Conservation (phyloP, 2,113 vertebrate species). For the Stigmatopora nigra region DNA sequence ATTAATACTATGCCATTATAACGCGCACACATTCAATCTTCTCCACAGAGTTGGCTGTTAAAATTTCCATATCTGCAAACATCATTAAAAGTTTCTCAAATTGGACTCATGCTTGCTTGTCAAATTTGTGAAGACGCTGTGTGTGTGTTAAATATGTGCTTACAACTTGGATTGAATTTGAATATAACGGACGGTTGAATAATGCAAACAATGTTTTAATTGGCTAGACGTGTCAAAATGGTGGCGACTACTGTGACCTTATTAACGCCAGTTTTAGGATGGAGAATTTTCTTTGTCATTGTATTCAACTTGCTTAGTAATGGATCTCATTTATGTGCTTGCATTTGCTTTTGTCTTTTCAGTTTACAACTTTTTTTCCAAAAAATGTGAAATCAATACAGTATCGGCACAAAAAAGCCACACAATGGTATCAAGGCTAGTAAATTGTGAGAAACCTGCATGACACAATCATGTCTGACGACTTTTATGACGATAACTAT, state of each 20-base stretch:
- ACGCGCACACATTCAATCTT: constrained; percentile 4
- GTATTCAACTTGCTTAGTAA: background rate
- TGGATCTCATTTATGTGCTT: background rate
- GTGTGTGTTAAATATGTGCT: background rate
- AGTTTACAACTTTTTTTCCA: too few species aligned
- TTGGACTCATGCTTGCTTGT: background rate
- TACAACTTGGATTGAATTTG: background rate
- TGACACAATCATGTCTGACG: constrained; percentile 55
- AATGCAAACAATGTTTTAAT: background rate
- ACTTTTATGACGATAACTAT: constrained; percentile 61
- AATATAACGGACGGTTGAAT: background rate
- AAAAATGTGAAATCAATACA: too few species aligned
- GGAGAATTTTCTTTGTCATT: background rate
- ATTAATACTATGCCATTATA: background rate
- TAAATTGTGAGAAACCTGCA: constrained; percentile 21
- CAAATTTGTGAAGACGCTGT: constrained; percentile 2
- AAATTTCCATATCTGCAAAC: constrained; percentile 8
- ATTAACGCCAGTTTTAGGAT: too few species aligned
- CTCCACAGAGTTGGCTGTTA: background rate
- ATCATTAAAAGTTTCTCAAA: constrained; percentile 10
- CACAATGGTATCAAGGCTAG: too few species aligned
- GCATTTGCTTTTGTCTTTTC: too few species aligned
- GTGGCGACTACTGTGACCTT: background rate
- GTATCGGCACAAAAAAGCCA: too few species aligned
- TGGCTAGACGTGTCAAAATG: background rate